Conservation (phyloP, 2,888 invertebrate genomes). For the Mellilla xanthometata region DNA sequence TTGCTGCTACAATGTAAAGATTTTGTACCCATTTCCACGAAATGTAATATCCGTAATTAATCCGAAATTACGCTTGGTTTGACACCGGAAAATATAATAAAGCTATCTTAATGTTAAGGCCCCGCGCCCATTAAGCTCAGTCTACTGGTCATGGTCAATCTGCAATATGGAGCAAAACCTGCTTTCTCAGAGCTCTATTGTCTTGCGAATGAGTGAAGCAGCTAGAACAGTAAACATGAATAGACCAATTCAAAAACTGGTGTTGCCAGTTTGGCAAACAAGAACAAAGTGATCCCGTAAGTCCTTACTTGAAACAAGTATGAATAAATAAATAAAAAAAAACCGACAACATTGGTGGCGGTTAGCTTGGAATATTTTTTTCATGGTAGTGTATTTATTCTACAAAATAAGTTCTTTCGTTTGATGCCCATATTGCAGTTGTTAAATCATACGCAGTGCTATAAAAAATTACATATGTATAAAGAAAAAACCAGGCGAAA, state of each 20-base stretch:
- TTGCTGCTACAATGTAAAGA: constrained; percentile 12
- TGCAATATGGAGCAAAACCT: constrained; percentile 54
- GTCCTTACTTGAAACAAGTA: no score
- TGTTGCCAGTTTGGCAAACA: constrained; percentile 1
- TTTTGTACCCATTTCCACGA: constrained; percentile 19
- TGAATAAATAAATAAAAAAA: no score
- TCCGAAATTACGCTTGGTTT: constrained; percentile 22
- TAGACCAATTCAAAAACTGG: constrained; percentile 3
- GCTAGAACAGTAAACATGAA: constrained; percentile 14
- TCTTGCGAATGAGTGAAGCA: constrained; percentile 27
- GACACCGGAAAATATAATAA: constrained; percentile 30
- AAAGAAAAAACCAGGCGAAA: no score
- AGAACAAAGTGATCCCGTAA: not conserved
- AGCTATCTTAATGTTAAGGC: constrained; percentile 28
- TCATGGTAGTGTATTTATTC: no score
- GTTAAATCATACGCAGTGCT: no score
- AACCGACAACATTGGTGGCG: no score
- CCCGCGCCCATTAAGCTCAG: constrained; percentile 24
- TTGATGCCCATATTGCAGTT: no score
- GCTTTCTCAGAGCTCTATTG: constrained; percentile 55
- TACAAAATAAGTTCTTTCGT: no score
- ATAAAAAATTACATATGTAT: no score
- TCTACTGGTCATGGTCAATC: constrained; percentile 58
- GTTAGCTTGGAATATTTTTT: no score
- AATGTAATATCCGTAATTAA: constrained; percentile 29